phyloP scores from a whole-genome alignment of 2,113 vertebrate genomes.

The Tupaia tana region DNA sequence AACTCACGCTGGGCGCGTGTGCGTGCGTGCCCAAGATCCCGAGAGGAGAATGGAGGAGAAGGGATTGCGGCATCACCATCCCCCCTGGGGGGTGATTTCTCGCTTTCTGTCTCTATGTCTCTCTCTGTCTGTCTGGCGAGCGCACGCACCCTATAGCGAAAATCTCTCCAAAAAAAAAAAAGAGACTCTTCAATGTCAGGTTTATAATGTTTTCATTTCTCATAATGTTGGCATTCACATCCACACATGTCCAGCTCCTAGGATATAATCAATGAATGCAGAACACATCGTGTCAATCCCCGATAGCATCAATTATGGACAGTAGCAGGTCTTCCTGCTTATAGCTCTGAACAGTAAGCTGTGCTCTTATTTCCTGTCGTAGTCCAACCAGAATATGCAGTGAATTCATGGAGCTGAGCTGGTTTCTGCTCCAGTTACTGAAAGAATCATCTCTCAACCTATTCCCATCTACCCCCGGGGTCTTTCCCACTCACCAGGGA shows the following conservation, averaged over 20 bases:
- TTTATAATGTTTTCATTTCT: not conserved
- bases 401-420: not conserved
- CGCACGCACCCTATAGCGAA: too few species aligned
- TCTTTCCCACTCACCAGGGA: not conserved
- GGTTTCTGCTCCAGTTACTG: not conserved
- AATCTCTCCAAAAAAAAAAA: too few species aligned
- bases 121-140: too few species aligned
- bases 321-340: slow-evolving; percentile 23
- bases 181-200: not conserved
- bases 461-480: not conserved
- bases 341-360: slow-evolving; percentile 11
- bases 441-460: not conserved
- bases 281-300: not conserved
- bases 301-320: not conserved
- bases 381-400: slow-evolving; percentile 14
- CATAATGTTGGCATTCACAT: not conserved
- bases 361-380: not conserved
- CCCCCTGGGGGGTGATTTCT: too few species aligned
- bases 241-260: not conserved
- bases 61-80: too few species aligned
- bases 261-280: not conserved
- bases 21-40: too few species aligned
- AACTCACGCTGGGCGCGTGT: too few species aligned
- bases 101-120: too few species aligned
- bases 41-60: too few species aligned